These are phyloP conservation scores for Hassar affinis DNA, from an alignment of 2,113 vertebrate species.

Conservation along the genomic window DNA sequence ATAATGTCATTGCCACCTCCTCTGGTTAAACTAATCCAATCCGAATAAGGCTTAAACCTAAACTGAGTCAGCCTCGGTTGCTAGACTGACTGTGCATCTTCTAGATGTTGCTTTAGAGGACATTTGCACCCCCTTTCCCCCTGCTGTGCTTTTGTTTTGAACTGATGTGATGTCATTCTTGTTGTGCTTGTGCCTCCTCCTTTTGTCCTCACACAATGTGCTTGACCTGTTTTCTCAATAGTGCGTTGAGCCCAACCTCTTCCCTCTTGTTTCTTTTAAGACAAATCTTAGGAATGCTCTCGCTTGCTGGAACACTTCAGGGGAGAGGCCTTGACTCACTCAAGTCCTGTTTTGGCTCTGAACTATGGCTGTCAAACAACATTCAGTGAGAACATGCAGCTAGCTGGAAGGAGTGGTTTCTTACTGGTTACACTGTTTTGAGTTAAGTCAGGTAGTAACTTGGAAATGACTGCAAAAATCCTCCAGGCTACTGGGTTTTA, in stretches of 20 bases:
- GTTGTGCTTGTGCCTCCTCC: conserved; percentile 59
- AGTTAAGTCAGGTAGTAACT: conserved; percentile 20
- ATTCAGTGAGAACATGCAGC: neutral
- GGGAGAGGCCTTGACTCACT: conserved; percentile 48
- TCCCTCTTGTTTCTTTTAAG: conserved; percentile 52
- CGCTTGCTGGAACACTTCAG: conserved; percentile 29
- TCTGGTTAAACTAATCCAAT: neutral
- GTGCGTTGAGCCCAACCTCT: conserved; percentile 16
- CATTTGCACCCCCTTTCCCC: conserved; percentile 51
- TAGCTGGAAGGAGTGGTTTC: conserved; percentile 30
- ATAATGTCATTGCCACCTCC: neutral
- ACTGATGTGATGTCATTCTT: conserved; percentile 67
- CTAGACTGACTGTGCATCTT: neutral
- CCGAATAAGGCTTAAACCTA: neutral
- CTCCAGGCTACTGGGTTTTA: neutral
- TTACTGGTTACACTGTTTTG: conserved; percentile 26
- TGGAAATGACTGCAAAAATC: conserved; percentile 20
- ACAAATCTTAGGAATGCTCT: conserved; percentile 39
- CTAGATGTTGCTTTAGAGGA: neutral
- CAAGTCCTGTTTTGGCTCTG: neutral
- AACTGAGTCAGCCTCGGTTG: conserved; percentile 20
- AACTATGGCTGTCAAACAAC: neutral
- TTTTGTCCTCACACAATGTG: conserved; percentile 71
- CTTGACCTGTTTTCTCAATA: conserved; percentile 64
- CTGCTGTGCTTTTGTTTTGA: conserved; percentile 71